Percentiles rank a stretch among this genome's conserved stretches.
phyloP scores from a whole-genome alignment of 2,888 invertebrate genomes.

The Ectropis crepuscularia region DNA sequence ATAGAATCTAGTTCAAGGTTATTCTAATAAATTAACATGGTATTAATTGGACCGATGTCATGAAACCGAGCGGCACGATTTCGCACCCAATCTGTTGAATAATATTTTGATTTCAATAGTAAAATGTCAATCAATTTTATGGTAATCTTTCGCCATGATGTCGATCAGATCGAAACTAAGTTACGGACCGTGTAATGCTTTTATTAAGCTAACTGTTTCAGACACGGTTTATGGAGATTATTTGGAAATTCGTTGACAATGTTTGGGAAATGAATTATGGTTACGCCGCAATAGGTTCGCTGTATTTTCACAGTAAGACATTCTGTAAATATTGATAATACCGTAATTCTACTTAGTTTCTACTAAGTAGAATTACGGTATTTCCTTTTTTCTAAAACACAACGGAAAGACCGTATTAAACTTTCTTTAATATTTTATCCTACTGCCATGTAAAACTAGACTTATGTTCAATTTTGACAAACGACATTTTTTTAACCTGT shows the following conservation, averaged over 20 bases:
- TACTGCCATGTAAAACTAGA: too few relatives aligned
- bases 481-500: too few relatives aligned
- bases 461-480: too few relatives aligned
- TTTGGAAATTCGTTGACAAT: slow-evolving; percentile 41
- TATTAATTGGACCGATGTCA: neutral
- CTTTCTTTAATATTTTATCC: too few relatives aligned
- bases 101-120: slow-evolving; percentile 35
- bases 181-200: slow-evolving; percentile 52
- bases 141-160: slow-evolving; percentile 49
- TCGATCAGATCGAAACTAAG: slow-evolving; percentile 43
- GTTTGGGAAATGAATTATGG: slow-evolving; percentile 42
- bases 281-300: slow-evolving; percentile 35
- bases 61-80: neutral
- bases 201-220: slow-evolving; percentile 47
- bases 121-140: slow-evolving; percentile 48
- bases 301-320: neutral
- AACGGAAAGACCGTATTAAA: too few relatives aligned
- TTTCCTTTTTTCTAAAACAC: too few relatives aligned
- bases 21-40: neutral
- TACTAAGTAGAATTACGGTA: too few relatives aligned
- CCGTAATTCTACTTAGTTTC: too few relatives aligned
- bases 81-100: slow-evolving; percentile 15
- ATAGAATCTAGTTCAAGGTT: neutral
- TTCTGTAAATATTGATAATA: too few relatives aligned
- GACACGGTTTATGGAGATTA: slow-evolving; percentile 45